A percentile compares a stretch with the other conserved stretches of the same genome.
These are phyloP conservation scores for Muricea muricata DNA, from an alignment of 92 coral and sea anemone genomes.

Conservation along the genomic window DNA sequence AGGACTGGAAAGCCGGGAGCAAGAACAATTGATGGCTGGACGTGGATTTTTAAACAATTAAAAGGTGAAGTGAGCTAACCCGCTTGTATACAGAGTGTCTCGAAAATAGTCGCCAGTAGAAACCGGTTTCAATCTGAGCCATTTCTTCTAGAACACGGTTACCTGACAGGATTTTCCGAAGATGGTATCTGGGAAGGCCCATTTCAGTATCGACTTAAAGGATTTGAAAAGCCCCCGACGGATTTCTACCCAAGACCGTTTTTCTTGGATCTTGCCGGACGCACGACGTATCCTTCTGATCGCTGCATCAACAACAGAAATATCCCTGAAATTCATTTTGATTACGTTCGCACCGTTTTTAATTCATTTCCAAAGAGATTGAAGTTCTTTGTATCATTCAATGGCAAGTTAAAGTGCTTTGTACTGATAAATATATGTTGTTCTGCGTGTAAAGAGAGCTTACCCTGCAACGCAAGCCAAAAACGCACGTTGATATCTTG, in stretches of 20 bases:
- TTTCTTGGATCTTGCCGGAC: slow-evolving; percentile 14
- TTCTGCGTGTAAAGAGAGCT: too few species aligned
- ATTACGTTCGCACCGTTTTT: slow-evolving; percentile 67
- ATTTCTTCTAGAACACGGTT: slow-evolving; percentile 18
- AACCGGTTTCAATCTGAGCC: too few species aligned
- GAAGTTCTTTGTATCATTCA: slow-evolving; percentile 37
- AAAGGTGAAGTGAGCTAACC: neutral
- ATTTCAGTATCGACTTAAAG: slow-evolving; percentile 34
- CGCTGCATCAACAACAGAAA: slow-evolving; percentile 62
- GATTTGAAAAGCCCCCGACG: slow-evolving; percentile 25
- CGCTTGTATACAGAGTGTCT: too few species aligned
- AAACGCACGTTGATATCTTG: too few species aligned
- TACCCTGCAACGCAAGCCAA: too few species aligned
- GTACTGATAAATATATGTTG: too few species aligned
- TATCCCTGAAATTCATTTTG: slow-evolving; percentile 63
- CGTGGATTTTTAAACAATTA: slow-evolving; percentile 73
- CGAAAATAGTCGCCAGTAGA: too few species aligned
- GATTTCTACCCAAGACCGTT: slow-evolving; percentile 32
- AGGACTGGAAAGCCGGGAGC: slow-evolving; percentile 69
- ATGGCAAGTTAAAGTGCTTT: slow-evolving; percentile 4
- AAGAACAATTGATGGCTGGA: slow-evolving; percentile 71
- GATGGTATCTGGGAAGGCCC: slow-evolving; percentile 42
- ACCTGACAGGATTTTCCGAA: slow-evolving; percentile 34
- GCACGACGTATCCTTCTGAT: slow-evolving; percentile 26
- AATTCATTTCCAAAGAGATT: slow-evolving; percentile 40